Conservation (phyloP, 2,888 invertebrate genomes). For the Diachrysia chrysitis region DNA sequence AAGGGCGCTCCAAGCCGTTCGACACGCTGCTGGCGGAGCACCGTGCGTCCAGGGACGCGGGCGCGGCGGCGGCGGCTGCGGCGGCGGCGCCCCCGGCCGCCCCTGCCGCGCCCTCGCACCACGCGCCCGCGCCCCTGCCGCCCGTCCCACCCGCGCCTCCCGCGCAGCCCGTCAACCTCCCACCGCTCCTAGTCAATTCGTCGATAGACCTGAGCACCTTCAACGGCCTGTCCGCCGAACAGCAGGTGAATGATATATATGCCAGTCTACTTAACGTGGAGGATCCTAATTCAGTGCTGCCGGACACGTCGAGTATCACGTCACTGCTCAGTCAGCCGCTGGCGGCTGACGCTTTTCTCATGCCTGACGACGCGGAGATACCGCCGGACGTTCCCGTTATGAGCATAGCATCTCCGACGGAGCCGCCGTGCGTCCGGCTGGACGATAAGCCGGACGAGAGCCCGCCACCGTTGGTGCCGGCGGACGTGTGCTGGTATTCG, state of each 20-base stretch:
- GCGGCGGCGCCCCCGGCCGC: slow-evolving; percentile 55
- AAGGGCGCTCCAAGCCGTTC: slow-evolving; percentile 92
- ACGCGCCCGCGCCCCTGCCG: slow-evolving; percentile 51
- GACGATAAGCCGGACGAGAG: slow-evolving; percentile 66
- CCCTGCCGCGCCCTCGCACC: slow-evolving; percentile 49
- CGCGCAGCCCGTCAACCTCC: slow-evolving; percentile 65
- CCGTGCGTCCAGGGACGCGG: slow-evolving; percentile 90
- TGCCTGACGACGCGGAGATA: slow-evolving; percentile 77
- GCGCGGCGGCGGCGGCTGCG: slow-evolving; percentile 63
- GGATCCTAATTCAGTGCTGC: slow-evolving; percentile 75
- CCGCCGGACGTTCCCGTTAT: slow-evolving; percentile 72
- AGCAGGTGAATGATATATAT: slow-evolving; percentile 83
- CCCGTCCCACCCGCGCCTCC: slow-evolving; percentile 50
- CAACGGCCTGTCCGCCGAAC: slow-evolving; percentile 79
- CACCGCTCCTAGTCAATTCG: slow-evolving; percentile 80
- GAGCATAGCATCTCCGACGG: slow-evolving; percentile 61
- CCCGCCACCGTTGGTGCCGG: slow-evolving; percentile 73
- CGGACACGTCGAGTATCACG: slow-evolving; percentile 79
- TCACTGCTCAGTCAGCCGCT: slow-evolving; percentile 79
- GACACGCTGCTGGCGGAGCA: slow-evolving; percentile 93
- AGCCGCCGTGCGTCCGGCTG: slow-evolving; percentile 54
- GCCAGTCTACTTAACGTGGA: slow-evolving; percentile 78
- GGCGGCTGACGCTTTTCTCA: slow-evolving; percentile 70
- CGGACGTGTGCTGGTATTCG: slow-evolving; percentile 86
- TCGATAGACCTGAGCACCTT: slow-evolving; percentile 78